A percentile compares a stretch with the other conserved stretches of the same genome.
These are phyloP conservation scores for Pseudonaja textilis DNA, from an alignment of 2,113 vertebrate genomes.

Conservation along the genomic window DNA sequence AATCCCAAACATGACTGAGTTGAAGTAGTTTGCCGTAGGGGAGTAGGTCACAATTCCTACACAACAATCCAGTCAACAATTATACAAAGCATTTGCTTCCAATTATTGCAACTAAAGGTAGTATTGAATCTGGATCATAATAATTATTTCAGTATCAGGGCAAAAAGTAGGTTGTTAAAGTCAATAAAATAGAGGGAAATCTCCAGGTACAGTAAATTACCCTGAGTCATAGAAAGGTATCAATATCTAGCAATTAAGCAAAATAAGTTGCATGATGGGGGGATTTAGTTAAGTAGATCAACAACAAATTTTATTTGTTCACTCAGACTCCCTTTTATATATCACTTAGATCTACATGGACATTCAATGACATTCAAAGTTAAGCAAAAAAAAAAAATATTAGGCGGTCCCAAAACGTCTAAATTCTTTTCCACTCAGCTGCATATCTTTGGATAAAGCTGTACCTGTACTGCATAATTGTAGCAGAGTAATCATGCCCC, in stretches of 20 bases:
- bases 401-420: neutral
- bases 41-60: neutral
- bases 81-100: neutral
- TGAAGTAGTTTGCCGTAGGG: neutral
- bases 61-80: neutral
- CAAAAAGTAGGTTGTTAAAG: neutral
- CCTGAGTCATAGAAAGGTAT: neutral
- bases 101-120: neutral
- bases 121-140: neutral
- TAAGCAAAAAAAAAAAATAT: neutral
- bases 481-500: conserved; percentile 42
- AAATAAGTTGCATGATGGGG: neutral
- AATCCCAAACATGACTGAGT: neutral
- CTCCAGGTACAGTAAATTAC: neutral
- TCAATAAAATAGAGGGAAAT: neutral
- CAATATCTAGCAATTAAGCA: neutral
- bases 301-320: neutral
- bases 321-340: neutral
- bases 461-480: conserved; percentile 49
- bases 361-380: neutral
- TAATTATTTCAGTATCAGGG: neutral
- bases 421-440: neutral
- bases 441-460: conserved; percentile 41
- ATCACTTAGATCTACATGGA: neutral
- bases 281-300: neutral